A percentile compares a stretch with the other conserved stretches of the same genome.
phyloP scores from a whole-genome alignment of 2,797 vertebrate genomes.

The Anolis apletophallus region DNA sequence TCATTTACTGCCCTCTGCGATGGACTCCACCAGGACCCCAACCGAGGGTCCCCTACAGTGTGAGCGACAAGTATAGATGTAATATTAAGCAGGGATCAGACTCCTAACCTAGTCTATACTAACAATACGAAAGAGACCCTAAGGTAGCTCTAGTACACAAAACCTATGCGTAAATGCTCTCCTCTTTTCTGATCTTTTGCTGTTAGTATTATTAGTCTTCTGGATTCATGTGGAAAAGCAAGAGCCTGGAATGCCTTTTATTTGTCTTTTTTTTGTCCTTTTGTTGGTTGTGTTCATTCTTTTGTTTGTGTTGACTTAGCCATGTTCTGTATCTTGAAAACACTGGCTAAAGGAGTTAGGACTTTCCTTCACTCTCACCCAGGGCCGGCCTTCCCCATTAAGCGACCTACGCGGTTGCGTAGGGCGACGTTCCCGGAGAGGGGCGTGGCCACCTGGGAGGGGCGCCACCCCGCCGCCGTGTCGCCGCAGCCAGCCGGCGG shows the following conservation, averaged over 20 bases:
- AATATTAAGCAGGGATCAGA: background rate
- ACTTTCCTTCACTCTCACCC: background rate
- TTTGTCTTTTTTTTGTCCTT: background rate
- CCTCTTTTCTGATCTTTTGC: background rate
- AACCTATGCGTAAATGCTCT: background rate
- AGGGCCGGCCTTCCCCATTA: no score
- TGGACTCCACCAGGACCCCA: no score
- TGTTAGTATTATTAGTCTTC: background rate
- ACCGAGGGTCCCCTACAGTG: no score
- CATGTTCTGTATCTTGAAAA: conserved; percentile 7
- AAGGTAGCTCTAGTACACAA: background rate
- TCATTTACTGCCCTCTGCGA: no score
- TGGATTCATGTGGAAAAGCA: background rate
- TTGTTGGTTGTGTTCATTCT: background rate
- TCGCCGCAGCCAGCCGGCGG: no score
- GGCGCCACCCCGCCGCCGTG: no score
- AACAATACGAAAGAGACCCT: background rate
- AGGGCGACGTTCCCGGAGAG: no score
- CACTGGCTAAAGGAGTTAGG: background rate
- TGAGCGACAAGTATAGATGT: background rate
- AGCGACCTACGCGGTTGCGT: no score
- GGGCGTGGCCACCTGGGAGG: no score
- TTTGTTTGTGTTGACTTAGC: background rate
- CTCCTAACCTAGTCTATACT: background rate
- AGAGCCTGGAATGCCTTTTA: background rate